A percentile compares a stretch with the other conserved stretches of the same genome.
Conservation (phyloP, 2,888 invertebrate species). For the Zaprionus bogoriensis region DNA sequence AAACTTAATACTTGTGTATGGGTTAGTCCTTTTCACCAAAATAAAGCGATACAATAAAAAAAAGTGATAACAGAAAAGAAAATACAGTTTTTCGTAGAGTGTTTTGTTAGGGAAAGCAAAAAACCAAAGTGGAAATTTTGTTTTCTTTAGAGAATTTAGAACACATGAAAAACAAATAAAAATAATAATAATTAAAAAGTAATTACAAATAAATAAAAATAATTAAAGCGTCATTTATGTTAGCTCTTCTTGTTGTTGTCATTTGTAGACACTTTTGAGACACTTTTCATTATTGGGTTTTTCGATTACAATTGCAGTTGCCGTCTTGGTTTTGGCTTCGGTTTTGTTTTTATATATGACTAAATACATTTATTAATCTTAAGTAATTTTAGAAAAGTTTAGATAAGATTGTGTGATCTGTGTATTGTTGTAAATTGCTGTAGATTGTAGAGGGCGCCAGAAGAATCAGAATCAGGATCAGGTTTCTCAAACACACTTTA, state of each 20-base stretch:
- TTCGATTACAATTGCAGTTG: conserved; percentile 20
- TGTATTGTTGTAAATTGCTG: neutral
- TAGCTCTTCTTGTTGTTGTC: conserved; percentile 79
- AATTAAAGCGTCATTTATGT: conserved; percentile 44
- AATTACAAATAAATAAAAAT: conserved; percentile 10
- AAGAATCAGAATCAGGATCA: too few species aligned
- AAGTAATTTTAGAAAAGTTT: neutral
- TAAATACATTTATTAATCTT: conserved; percentile 26
- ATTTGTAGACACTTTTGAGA: conserved; percentile 62
- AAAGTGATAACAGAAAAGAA: neutral
- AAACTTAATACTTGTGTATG: conserved; percentile 22
- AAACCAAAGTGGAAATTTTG: neutral
- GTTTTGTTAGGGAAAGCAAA: neutral
- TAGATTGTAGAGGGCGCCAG: too few species aligned
- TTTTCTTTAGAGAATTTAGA: conserved; percentile 6
- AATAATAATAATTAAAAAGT: conserved; percentile 8
- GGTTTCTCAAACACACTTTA: too few species aligned
- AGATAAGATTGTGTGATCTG: conserved; percentile 8
- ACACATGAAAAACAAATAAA: conserved; percentile 17
- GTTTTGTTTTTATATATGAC: conserved; percentile 7
- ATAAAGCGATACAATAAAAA: conserved; percentile 17
- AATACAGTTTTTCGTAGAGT: neutral
- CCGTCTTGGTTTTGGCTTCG: neutral
- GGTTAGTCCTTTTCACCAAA: conserved; percentile 68
- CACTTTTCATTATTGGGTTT: conserved; percentile 29